These are phyloP conservation scores for Sinhomidia bicolor DNA, from an alignment of 2,888 invertebrate species.

Conservation along the genomic window DNA sequence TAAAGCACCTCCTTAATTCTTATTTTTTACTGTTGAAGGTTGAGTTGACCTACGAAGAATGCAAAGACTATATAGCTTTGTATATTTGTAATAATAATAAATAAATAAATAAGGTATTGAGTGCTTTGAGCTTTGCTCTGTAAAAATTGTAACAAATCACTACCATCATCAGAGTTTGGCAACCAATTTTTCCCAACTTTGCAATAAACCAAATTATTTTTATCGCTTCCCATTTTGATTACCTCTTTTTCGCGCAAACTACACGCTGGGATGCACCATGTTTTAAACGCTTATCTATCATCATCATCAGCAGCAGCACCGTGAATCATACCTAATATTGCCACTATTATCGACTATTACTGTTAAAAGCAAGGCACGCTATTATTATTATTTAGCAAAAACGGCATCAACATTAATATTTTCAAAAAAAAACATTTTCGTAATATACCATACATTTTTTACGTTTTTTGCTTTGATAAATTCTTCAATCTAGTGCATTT, in stretches of 20 bases:
- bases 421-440: too few relatives aligned
- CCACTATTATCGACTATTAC: not conserved
- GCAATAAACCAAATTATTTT: not conserved
- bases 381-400: too few relatives aligned
- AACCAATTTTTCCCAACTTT: not conserved
- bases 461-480: too few relatives aligned
- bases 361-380: not conserved
- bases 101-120: not conserved
- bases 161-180: not conserved
- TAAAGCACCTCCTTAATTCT: not conserved
- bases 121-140: not conserved
- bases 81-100: too few relatives aligned
- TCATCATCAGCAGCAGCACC: too few relatives aligned
- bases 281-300: not conserved
- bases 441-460: not conserved
- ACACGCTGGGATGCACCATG: not conserved
- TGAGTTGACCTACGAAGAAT: not conserved
- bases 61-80: too few relatives aligned
- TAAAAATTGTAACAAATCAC: not conserved
- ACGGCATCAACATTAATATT: too few relatives aligned
- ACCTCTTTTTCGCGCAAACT: not conserved
- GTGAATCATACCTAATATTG: not conserved
- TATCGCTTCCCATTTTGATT: conserved; percentile 15
- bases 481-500: too few relatives aligned
- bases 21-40: conserved; percentile 1